These are phyloP conservation scores for Calephelis virginiensis DNA, from an alignment of 1,140 invertebrate genomes.

Conservation along the genomic window DNA sequence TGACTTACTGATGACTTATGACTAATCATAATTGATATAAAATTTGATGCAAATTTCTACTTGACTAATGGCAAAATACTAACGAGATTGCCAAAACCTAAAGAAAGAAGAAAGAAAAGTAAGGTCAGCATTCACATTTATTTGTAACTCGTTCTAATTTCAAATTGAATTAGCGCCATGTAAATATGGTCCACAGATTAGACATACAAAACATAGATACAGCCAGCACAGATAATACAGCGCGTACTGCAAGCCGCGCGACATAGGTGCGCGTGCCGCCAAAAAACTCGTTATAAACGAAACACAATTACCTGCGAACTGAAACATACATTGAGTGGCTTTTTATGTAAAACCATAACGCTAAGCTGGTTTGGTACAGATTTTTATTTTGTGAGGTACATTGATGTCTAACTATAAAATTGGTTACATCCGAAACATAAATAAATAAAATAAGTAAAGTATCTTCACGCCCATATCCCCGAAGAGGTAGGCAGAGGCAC, in stretches of 20 bases:
- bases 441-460: background rate
- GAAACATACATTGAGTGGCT: constrained; percentile 35
- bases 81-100: too few species aligned
- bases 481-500: too few species aligned
- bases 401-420: too few species aligned
- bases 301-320: constrained; percentile 66
- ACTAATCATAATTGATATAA: too few species aligned
- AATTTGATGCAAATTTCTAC: too few species aligned
- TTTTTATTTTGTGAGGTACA: too few species aligned
- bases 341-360: background rate
- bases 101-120: too few species aligned
- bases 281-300: constrained; percentile 73
- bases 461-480: too few species aligned
- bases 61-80: too few species aligned
- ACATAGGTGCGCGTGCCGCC: constrained; percentile 45
- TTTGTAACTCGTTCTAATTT: background rate
- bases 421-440: background rate
- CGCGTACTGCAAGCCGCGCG: constrained; percentile 35
- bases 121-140: background rate
- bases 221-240: constrained; percentile 32
- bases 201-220: constrained; percentile 16
- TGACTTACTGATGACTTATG: too few species aligned
- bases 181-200: constrained; percentile 16
- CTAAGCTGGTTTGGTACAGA: background rate
- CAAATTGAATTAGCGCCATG: constrained; percentile 4